These are phyloP conservation scores for Lepidonotus clava DNA, from an alignment of 2,888 invertebrate genomes.

Conservation along the genomic window DNA sequence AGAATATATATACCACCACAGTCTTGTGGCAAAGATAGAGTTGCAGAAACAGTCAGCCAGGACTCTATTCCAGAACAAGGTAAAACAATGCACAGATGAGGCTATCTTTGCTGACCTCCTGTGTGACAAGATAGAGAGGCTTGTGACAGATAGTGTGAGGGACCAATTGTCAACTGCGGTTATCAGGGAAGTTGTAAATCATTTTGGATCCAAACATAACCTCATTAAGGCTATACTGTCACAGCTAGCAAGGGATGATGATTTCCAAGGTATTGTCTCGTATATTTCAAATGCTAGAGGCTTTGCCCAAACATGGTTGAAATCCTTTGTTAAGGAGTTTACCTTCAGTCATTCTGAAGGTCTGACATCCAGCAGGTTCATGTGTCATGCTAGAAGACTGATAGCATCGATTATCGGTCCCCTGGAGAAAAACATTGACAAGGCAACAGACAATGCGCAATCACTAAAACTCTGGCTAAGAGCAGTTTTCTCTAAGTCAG, in stretches of 20 bases:
- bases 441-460: too few relatives aligned
- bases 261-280: too few relatives aligned
- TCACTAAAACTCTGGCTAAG: too few relatives aligned
- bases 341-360: background rate
- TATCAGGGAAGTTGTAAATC: background rate
- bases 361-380: background rate
- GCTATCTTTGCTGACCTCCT: conserved; percentile 15
- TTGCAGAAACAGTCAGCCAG: background rate
- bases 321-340: background rate
- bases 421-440: too few relatives aligned
- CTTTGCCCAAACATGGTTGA: background rate
- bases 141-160: background rate
- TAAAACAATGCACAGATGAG: background rate
- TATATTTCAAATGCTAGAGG: background rate
- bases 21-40: background rate
- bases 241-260: background rate
- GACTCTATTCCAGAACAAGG: conserved; percentile 20
- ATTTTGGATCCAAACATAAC: background rate
- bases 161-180: background rate
- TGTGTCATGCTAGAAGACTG: background rate
- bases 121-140: background rate
- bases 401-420: too few relatives aligned
- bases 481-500: background rate
- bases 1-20: background rate
- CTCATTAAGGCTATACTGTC: background rate